Evolutionary conservation across 2,888 invertebrate species (phyloP), one percentile per base, ranked within the genome.

Genomic region (Ommatoiulus sabulosus): DNA sequence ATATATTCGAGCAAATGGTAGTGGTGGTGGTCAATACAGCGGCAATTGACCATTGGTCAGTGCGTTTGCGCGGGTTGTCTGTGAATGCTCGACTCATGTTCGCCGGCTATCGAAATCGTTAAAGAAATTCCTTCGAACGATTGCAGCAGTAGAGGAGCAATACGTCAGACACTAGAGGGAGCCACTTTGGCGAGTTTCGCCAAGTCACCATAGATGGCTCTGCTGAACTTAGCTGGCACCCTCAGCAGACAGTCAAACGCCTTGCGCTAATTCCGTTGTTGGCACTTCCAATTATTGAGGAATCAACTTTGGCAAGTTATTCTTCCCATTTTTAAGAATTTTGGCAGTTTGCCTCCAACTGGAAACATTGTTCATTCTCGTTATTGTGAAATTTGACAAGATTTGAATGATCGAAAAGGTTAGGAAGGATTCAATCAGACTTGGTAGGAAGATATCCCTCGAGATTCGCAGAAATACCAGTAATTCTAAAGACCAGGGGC

Each of bases 1-100:
- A 43, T 86, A n/a, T 86, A 44, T 86, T 86, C 48, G 48, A 48
- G 48, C 46, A 86, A 48, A 86, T 86, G 24, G 86, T 48, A 24
- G 86, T 44, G 46, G 80, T 4, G 80, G 72, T 24, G 72, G 24
- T 63, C 63, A 63, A 20, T 20, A 20, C 63, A n/a, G 63, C 63
- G n/a, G 63, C 63, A n/a, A 63, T 7, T 72, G 24, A 72, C 72
- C 72, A 20, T 20, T 72, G 24, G 80, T 80, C 80, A 24, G 80
- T 80, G 80, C 80, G 35, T 35, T 80, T 35, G 80, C 80, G 35
- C 57, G 8, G 6, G 80, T 80, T 24, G 80, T 80, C 24, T 35
- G 35, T 3, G 35, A 80, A 52, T 52, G 52, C 52, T 52, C 52
- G 52, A 52, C 52, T 52, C 52, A 17, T 52, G 52, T 52, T 52